Percentiles rank a stretch among this genome's conserved stretches.
Conservation (phyloP, 2,113 vertebrate species). For the Siniperca chuatsi region DNA sequence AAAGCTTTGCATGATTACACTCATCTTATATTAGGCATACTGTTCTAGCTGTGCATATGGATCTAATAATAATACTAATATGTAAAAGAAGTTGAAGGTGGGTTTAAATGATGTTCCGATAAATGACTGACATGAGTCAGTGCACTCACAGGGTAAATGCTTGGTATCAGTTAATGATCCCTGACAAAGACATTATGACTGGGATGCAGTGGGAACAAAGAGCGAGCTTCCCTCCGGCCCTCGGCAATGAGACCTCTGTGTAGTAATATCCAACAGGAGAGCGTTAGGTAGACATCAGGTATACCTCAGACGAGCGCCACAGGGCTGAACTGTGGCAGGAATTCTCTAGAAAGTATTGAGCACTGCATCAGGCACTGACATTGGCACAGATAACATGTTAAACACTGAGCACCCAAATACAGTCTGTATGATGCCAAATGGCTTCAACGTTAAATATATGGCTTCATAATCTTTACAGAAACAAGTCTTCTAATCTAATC, state of each 20-base stretch:
- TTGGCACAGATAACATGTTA: conserved; percentile 23
- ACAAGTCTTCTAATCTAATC: conserved; percentile 52
- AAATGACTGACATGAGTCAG: conserved; percentile 66
- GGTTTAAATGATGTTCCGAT: conserved; percentile 68
- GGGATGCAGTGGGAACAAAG: neutral
- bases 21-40: conserved; percentile 19
- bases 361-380: neutral
- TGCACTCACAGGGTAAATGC: conserved; percentile 64
- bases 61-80: conserved; percentile 28
- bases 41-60: neutral
- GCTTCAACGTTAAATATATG: conserved; percentile 76
- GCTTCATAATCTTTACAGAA: conserved; percentile 74
- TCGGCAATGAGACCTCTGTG: neutral
- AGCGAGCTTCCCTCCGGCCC: neutral
- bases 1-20: conserved; percentile 30
- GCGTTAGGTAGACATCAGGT: conserved; percentile 20
- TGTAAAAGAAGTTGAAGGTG: conserved; percentile 40
- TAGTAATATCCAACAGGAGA: neutral
- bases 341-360: conserved; percentile 1
- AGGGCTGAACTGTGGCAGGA: conserved; percentile 19
- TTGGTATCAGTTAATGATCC: conserved; percentile 51
- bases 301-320: conserved; percentile 9
- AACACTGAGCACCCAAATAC: conserved; percentile 59
- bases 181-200: conserved; percentile 53
- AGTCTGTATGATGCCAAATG: conserved; percentile 61